Evolutionary conservation across 2,888 invertebrate species (phyloP).

Genomic region (Melinopterus prodromus): DNA sequence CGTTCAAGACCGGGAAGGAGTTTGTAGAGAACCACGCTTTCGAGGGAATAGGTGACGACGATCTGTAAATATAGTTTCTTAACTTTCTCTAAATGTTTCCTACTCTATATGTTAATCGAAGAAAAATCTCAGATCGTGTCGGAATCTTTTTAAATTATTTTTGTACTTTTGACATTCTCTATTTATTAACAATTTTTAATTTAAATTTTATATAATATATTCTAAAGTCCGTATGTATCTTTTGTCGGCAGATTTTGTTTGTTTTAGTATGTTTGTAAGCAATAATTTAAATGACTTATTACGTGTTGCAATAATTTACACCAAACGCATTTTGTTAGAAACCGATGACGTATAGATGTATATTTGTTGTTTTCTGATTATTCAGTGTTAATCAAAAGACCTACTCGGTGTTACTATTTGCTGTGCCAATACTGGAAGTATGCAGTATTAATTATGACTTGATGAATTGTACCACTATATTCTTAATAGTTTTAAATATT

Average conservation of each 20-base stretch:
- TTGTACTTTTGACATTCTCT: not conserved
- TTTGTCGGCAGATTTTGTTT: too few species aligned
- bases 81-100: not conserved
- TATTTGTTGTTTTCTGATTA: too few species aligned
- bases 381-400: too few species aligned
- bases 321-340: not conserved
- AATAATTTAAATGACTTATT: not conserved
- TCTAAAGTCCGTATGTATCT: too few species aligned
- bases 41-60: conserved; percentile 95
- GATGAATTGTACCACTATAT: not conserved
- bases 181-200: not conserved
- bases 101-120: not conserved
- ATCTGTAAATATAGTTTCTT: conserved; percentile 65
- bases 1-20: conserved; percentile 74
- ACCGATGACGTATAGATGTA: not conserved
- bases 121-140: not conserved
- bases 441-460: not conserved
- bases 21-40: conserved; percentile 92
- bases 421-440: not conserved
- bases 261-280: not conserved
- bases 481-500: not conserved
- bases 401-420: not conserved
- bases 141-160: not conserved
- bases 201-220: not conserved
- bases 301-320: not conserved